phyloP scores from a whole-genome alignment of 2,888 invertebrate genomes.

The Diaprepes abbreviatus region DNA sequence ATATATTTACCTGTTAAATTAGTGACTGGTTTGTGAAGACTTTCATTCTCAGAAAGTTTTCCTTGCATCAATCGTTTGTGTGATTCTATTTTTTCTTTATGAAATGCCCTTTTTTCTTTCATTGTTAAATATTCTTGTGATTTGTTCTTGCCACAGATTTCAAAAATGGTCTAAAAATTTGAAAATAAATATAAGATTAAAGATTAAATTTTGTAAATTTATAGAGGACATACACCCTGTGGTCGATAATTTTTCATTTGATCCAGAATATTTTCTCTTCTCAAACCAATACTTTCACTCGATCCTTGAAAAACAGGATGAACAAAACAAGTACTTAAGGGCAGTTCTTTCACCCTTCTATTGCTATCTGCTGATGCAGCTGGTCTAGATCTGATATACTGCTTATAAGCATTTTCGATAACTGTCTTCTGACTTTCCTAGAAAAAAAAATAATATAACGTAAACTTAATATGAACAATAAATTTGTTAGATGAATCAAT shows the following conservation, averaged over 20 bases:
- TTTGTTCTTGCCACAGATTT: slow-evolving; percentile 86
- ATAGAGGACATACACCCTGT: slow-evolving; percentile 73
- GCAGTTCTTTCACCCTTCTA: slow-evolving; percentile 82
- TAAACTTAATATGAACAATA: slow-evolving; percentile 44
- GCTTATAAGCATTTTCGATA: slow-evolving; percentile 90
- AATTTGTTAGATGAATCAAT: no score
- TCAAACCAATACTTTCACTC: slow-evolving; percentile 60
- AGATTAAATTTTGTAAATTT: slow-evolving; percentile 22
- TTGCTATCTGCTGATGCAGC: slow-evolving; percentile 92
- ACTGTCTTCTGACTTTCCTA: slow-evolving; percentile 75
- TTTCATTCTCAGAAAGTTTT: slow-evolving; percentile 59
- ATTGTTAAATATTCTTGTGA: slow-evolving; percentile 85
- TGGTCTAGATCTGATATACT: slow-evolving; percentile 90
- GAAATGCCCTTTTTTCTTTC: slow-evolving; percentile 86
- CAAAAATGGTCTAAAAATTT: slow-evolving; percentile 88
- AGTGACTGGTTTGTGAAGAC: slow-evolving; percentile 54
- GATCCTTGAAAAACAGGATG: slow-evolving; percentile 75
- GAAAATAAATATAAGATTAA: slow-evolving; percentile 1
- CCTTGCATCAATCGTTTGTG: slow-evolving; percentile 67
- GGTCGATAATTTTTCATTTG: slow-evolving; percentile 84
- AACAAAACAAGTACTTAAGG: slow-evolving; percentile 71
- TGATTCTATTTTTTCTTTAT: slow-evolving; percentile 73
- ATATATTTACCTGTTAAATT: slow-evolving; percentile 30
- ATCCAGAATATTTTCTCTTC: slow-evolving; percentile 70
- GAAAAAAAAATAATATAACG: neutral